Conservation (phyloP, 2,113 vertebrate species). For the Hiodon tergisus region DNA sequence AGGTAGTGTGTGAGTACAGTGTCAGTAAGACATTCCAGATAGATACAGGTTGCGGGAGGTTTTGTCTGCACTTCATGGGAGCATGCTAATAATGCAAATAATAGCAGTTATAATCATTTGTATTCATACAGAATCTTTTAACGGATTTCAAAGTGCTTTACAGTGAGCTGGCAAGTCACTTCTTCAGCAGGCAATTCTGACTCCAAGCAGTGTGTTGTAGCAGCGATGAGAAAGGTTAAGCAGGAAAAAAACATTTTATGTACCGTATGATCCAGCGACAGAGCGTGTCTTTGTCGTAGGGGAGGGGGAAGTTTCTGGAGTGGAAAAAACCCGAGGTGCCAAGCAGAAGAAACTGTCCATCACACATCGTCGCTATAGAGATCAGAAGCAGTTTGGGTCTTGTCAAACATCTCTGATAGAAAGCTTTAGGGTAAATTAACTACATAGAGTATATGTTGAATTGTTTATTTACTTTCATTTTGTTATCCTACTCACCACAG, state of each 20-base stretch:
- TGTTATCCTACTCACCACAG: constrained; percentile 46
- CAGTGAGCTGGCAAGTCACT: too few relatives aligned
- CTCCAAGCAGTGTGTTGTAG: too few relatives aligned
- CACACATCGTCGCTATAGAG: constrained; percentile 55
- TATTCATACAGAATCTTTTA: too few relatives aligned
- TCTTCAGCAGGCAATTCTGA: too few relatives aligned
- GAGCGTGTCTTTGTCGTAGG: constrained; percentile 33
- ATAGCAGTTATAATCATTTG: too few relatives aligned
- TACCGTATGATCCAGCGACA: constrained; percentile 67
- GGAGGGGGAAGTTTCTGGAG: constrained; percentile 38
- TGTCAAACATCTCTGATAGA: not conserved
- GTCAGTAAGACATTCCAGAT: not conserved
- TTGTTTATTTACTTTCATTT: not conserved
- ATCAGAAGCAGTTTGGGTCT: constrained; percentile 7
- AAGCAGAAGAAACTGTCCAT: constrained; percentile 55
- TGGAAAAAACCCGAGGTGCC: constrained; percentile 48
- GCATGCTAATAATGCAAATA: not conserved
- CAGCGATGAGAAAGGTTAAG: too few relatives aligned
- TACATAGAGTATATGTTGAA: too few relatives aligned
- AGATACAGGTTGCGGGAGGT: too few relatives aligned
- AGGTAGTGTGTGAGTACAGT: not conserved
- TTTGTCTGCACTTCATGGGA: not conserved
- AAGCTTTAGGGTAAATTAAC: too few relatives aligned
- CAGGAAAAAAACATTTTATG: too few relatives aligned
- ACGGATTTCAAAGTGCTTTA: too few relatives aligned